A percentile compares a stretch with the other conserved stretches of the same genome.
These are phyloP conservation scores for Ricordea florida DNA, from an alignment of 92 coral and sea anemone species.

Conservation along the genomic window DNA sequence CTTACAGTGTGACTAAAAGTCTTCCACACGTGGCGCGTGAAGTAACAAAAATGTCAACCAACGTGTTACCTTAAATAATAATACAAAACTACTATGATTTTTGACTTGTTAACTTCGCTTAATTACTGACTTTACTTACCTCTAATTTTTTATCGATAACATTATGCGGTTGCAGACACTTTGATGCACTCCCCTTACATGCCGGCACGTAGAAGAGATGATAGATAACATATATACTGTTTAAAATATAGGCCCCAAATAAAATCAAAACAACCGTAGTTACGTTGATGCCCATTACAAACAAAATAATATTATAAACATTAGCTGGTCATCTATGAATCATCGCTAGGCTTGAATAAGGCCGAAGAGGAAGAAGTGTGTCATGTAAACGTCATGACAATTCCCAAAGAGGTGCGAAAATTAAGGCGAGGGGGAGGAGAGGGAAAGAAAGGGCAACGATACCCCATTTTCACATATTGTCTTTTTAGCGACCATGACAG, in stretches of 20 bases:
- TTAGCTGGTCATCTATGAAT: neutral
- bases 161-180: slow-evolving; percentile 78
- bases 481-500: no score
- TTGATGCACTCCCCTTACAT: slow-evolving; percentile 68
- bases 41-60: neutral
- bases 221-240: slow-evolving; percentile 81
- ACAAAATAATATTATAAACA: neutral
- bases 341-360: no score
- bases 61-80: neutral
- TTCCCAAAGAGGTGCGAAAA: no score
- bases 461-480: no score
- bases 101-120: neutral
- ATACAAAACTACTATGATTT: neutral
- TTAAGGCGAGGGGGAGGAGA: no score
- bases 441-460: no score
- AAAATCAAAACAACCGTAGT: slow-evolving; percentile 76
- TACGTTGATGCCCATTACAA: slow-evolving; percentile 49
- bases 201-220: slow-evolving; percentile 79
- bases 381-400: no score
- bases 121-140: slow-evolving; percentile 32
- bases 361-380: no score
- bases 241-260: slow-evolving; percentile 77
- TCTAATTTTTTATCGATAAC: slow-evolving; percentile 61
- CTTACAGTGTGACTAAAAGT: neutral
- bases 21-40: no score